A percentile compares a stretch with the other conserved stretches of the same genome.
Conservation (phyloP, 2,113 vertebrate genomes). For the Stercorarius parasiticus region DNA sequence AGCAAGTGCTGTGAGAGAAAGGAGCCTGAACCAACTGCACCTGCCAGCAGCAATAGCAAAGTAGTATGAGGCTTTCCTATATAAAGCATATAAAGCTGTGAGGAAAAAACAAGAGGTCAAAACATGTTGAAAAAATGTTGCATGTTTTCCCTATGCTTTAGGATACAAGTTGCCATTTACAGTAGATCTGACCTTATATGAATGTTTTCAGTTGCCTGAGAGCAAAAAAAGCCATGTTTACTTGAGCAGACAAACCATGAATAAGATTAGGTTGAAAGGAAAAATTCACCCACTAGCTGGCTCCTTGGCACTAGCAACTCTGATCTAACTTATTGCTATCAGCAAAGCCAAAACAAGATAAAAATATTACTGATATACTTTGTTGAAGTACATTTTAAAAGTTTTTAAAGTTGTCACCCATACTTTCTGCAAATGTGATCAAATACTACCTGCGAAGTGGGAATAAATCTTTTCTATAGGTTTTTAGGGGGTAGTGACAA, state of each 20-base stretch:
- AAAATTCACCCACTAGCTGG: neutral
- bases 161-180: constrained; percentile 41
- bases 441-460: neutral
- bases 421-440: neutral
- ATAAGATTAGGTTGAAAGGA: constrained; percentile 22
- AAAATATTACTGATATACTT: neutral
- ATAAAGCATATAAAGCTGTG: neutral
- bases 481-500: neutral
- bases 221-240: constrained; percentile 24
- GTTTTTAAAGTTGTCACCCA: neutral
- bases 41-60: constrained; percentile 13
- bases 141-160: constrained; percentile 26
- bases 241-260: constrained; percentile 36
- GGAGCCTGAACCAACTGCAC: neutral
- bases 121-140: constrained; percentile 31
- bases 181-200: constrained; percentile 52
- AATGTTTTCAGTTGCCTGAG: constrained; percentile 40
- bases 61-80: neutral
- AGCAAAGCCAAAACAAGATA: neutral
- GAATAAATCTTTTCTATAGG: neutral
- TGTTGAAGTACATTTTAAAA: neutral
- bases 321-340: neutral
- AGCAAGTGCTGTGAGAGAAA: neutral
- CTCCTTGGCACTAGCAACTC: neutral
- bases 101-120: constrained; percentile 42